Evolutionary conservation across 2,113 vertebrate species (phyloP), one percentile per base, ranked within the genome.

Genomic region (Origma solitaria): DNA sequence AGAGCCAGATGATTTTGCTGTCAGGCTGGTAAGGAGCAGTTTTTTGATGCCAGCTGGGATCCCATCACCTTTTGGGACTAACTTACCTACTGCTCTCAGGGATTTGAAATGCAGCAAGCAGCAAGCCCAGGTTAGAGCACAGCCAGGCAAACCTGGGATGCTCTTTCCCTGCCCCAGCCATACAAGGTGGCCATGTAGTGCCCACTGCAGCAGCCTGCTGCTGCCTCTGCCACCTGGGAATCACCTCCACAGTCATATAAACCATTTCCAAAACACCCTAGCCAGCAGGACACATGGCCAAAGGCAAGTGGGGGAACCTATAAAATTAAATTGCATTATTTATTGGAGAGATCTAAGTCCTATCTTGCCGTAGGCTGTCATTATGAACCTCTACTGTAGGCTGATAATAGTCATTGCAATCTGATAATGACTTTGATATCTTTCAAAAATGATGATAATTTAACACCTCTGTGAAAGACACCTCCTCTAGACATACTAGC

Each of bases 321-420:
- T 95, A 95, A 84, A 95, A 96, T 92, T 92, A 77, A 96, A 97
- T 94, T 95, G 92, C 94, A 96, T 96, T 83, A 94, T 97, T 96
- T 97, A 96, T 83, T 92, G 90, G 61, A 92, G 81, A 79, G 30
- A 88, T 56, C 40, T 53, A 86, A 61, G 25, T 64, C 93, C 93
- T 89, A 42, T 90, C 88, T 96, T 97, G 94, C 97, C 91, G 90
- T 61, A 91, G 96, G 91, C 95, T 86, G 68, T 87, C 93, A 94
- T 95, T 94, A 93, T 93, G 42, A 78, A 95, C 73, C 37, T 97
- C 66, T 96, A 72, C 91, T 96, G 23, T 86, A 72, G 45, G 47
- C 82, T 92, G 85, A 22, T 76, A 35, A 81, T 37, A 89, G 89
- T 92, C 42, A 87, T 77, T 78, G 86, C 73, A 94, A 86, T 82